Evolutionary conservation across 2,797 vertebrate genomes (phyloP), one percentile per base, ranked within the genome.

Genomic region (Pangasius sanitwongsei): DNA sequence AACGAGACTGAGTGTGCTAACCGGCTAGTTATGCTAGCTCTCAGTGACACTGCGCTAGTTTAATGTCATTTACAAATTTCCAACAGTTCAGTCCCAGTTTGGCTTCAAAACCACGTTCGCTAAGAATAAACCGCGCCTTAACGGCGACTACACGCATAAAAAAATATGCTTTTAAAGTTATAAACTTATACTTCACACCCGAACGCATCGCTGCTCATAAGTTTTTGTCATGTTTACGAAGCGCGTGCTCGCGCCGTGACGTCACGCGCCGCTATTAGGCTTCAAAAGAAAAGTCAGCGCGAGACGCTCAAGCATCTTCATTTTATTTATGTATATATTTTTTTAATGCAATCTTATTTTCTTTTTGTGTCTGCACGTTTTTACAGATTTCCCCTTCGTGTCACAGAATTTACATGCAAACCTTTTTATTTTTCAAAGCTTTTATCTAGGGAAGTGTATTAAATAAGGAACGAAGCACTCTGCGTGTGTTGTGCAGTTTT

Each of bases 251-350:
- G 31, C 6, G 31, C 16, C 65, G 4, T 72, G 61, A 67, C 44
- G 16, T 69, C 63, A 65, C 15, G 3, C 8, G 2, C 25, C n/a
- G 61, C 41, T 1, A 7, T 44, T 7, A 15, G 2, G 59, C 25
- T 53, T 67, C 61, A 84, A 84, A 84, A 69, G 0, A 84, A 84
- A 84, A 84, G 83, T 48, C 61, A 6, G 31, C 15, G 23, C 80
- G 53, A 23, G 37, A 23, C 34, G 0, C 37, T 4, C 1, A 65
- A 28, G 65, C 13, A 0, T 70, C 12, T 70, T 48, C 9, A 2
- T 18, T 25, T 74, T 12, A 4, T 74, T 74, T 41, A 9, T 25
- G 8, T 28, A 15, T 34, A 4, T 15, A 48, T 75, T 28, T 25
- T 18, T 28, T 75, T 6, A 25, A 2, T 28, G 5, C 0, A 8